Percentiles rank a stretch among this genome's conserved stretches.
These are phyloP conservation scores for Campylorhamphus procurvoides DNA, from an alignment of 2,113 vertebrate species.

Conservation along the genomic window DNA sequence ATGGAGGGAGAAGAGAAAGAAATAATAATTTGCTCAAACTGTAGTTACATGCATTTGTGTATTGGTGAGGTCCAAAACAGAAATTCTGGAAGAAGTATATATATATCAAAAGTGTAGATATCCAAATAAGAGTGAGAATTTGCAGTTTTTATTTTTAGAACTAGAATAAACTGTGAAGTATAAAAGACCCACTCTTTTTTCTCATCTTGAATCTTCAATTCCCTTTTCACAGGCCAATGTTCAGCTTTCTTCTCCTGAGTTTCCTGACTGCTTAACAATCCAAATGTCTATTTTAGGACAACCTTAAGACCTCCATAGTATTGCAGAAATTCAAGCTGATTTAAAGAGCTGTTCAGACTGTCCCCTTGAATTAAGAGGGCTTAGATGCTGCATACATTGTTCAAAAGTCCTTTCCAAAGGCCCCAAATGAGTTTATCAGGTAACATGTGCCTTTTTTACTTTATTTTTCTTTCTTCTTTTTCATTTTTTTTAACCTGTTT, in stretches of 20 bases:
- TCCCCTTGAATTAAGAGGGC: background rate
- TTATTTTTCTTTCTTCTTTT: rapidly evolving
- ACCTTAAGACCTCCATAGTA: background rate
- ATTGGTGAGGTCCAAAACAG: background rate
- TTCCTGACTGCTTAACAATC: background rate
- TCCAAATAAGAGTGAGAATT: background rate
- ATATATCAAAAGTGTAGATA: background rate
- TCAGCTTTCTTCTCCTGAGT: background rate
- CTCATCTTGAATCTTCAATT: background rate
- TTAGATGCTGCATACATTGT: background rate
- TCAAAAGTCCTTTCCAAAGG: background rate
- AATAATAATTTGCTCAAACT: background rate
- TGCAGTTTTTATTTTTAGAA: background rate
- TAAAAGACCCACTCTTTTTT: background rate
- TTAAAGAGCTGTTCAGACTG: background rate
- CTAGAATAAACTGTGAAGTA: background rate
- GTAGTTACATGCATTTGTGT: background rate
- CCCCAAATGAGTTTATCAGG: background rate
- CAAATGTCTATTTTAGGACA: background rate
- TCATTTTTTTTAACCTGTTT: background rate
- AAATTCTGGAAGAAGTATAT: background rate
- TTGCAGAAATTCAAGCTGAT: background rate
- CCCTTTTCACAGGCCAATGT: background rate
- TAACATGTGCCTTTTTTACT: background rate
- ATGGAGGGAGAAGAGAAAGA: background rate